Evolutionary conservation across 2,113 vertebrate genomes (phyloP), one percentile per base, ranked within the genome.

Genomic region (Ictalurus furcatus): DNA sequence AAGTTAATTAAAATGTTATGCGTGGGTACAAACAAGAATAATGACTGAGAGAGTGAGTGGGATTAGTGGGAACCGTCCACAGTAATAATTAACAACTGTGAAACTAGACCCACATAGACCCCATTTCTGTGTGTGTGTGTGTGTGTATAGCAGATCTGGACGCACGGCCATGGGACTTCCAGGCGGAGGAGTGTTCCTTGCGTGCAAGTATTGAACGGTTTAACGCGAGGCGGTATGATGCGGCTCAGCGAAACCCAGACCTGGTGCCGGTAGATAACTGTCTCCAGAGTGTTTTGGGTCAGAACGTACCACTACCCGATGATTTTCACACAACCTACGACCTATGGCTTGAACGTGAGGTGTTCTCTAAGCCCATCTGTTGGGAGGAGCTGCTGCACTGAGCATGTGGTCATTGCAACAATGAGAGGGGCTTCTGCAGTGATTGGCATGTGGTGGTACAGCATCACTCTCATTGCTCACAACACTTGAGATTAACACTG

Each of bases 261-360:
- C 98, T 99, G 90, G 93, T 98, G 61, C 98, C 98, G 0, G 98
- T 99, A 92, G 98, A 99, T 89, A 99, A 99, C 95, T 99, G 98
- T 90, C 96, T 99, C 88, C 98, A 99, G 91, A 99, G 98, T 4
- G 98, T 99, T n/a, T 95, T 99, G 92, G 98, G 98, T 44, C 98
- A 99, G 92, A 93, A 97, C 0, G 96, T 99, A 56, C 98, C 98
- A 21, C 96, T 99, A 65, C 98, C 98, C 0, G 98, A 99, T 94
- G 98, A 99, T 86, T 99, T 99, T 94, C 97, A 99, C 93, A 96
- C 98, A 96, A 99, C 98, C 96, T 99, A 99, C 6, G 98, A 99
- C 95, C 97, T 99, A 8, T 99, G 98, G 98, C 94, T 99, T 81
- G 98, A 99, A 92, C 91, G 98, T n/a, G 98, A 99, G 93, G 98